Conservation (phyloP, 1,140 invertebrate genomes). For the Sarcophaga peregrina region DNA sequence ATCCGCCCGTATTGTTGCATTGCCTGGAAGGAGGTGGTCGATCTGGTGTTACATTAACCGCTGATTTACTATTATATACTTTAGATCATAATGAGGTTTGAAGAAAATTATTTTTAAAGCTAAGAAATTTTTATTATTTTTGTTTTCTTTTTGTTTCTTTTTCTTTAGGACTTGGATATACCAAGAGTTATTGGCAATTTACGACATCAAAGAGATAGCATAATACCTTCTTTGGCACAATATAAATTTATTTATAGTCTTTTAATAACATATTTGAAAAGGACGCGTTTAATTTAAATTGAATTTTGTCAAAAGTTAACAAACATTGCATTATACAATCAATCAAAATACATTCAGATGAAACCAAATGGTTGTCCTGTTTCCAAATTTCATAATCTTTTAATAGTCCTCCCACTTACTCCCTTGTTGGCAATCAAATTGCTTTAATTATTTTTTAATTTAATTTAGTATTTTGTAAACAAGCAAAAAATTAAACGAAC, state of each 20-base stretch:
- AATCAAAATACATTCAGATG: neutral
- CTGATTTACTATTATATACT: conserved; percentile 83
- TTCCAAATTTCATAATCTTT: too few relatives aligned
- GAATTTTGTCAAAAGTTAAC: neutral
- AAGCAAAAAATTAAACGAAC: neutral
- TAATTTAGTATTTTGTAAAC: conserved; percentile 31
- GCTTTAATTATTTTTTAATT: conserved; percentile 16
- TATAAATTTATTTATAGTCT: conserved; percentile 90
- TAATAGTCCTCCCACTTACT: neutral
- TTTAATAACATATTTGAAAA: conserved; percentile 85
- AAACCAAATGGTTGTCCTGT: too few relatives aligned
- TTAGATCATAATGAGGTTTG: conserved; percentile 87
- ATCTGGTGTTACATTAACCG: conserved; percentile 81
- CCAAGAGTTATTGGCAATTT: conserved; percentile 80
- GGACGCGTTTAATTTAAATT: conserved; percentile 79
- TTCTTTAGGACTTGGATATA: conserved; percentile 79
- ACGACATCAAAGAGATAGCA: conserved; percentile 84
- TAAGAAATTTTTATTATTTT: conserved; percentile 13
- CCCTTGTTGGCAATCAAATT: conserved; percentile 28
- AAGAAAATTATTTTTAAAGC: neutral
- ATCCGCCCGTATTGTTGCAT: conserved; percentile 77
- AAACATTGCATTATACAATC: neutral
- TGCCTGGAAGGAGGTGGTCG: conserved; percentile 78
- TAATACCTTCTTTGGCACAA: conserved; percentile 88
- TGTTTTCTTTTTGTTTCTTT: conserved; percentile 42